Conservation (phyloP, 2,113 vertebrate genomes). For the Meriones unguiculatus region DNA sequence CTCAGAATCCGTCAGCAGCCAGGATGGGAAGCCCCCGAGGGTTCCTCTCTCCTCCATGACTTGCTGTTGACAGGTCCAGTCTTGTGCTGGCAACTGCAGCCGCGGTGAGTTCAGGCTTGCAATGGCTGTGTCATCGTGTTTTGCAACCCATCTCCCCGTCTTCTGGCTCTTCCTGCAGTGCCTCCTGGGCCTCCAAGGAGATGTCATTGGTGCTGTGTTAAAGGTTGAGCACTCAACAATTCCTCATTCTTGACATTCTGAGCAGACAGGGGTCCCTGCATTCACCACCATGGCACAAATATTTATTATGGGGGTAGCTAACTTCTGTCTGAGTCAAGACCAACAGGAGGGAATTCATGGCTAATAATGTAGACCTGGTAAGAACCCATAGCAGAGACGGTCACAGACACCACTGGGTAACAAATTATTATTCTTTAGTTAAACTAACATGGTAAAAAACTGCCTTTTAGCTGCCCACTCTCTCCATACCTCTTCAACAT, state of each 20-base stretch:
- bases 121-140: neutral
- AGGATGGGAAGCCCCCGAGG: neutral
- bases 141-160: neutral
- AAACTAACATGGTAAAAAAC: neutral
- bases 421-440: neutral
- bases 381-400: neutral
- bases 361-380: neutral
- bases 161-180: neutral
- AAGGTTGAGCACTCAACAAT: neutral
- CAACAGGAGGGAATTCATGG: neutral
- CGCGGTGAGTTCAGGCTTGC: neutral
- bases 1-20: neutral
- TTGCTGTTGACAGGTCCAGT: neutral
- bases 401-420: neutral
- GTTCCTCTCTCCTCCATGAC: neutral
- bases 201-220: too few species aligned
- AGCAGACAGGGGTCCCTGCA: neutral
- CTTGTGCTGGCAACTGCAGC: neutral
- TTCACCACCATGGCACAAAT: neutral
- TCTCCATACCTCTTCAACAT: too few species aligned
- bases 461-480: neutral
- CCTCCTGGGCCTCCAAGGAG: too few species aligned
- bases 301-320: neutral
- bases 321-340: neutral
- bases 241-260: neutral